phyloP scores from a whole-genome alignment of 2,113 vertebrate genomes.

The Mus spicilegus region DNA sequence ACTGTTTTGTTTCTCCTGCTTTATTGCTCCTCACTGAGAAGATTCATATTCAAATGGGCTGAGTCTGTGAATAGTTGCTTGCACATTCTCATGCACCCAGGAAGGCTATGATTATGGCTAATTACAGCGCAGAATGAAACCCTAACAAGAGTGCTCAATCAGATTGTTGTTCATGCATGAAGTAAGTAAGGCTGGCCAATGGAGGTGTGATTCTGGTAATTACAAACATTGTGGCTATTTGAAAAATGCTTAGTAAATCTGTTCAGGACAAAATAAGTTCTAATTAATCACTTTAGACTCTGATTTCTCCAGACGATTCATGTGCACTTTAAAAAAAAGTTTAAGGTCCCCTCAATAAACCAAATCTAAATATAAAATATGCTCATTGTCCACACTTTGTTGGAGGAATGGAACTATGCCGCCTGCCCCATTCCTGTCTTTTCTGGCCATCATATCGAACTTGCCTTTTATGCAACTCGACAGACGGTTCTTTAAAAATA shows the following conservation, averaged over 20 bases:
- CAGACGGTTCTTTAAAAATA: slow-evolving; percentile 79
- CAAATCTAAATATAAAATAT: slow-evolving; percentile 72
- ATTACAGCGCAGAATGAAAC: slow-evolving; percentile 93
- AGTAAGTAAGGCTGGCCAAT: slow-evolving; percentile 83
- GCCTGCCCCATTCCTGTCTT: slow-evolving; percentile 61
- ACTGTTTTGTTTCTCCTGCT: slow-evolving; percentile 89
- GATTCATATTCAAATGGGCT: slow-evolving; percentile 95
- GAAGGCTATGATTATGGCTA: slow-evolving; percentile 93
- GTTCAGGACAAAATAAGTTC: slow-evolving; percentile 87
- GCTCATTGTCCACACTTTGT: slow-evolving; percentile 55
- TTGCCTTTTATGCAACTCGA: slow-evolving; percentile 73
- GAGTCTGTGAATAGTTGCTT: slow-evolving; percentile 90
- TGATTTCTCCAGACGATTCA: slow-evolving; percentile 86
- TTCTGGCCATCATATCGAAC: slow-evolving; percentile 65
- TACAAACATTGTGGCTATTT: slow-evolving; percentile 88
- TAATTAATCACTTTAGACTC: slow-evolving; percentile 91
- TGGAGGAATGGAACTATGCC: slow-evolving; percentile 71
- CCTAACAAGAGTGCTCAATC: slow-evolving; percentile 92
- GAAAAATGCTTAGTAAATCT: slow-evolving; percentile 88
- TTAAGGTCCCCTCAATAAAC: slow-evolving; percentile 82
- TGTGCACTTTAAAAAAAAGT: slow-evolving; percentile 61
- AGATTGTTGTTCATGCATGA: slow-evolving; percentile 91
- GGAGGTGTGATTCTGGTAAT: slow-evolving; percentile 89
- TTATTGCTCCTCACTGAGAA: slow-evolving; percentile 88
- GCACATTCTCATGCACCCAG: slow-evolving; percentile 92